phyloP scores from a whole-genome alignment of 1,140 invertebrate genomes.

The Lepidurus apus region DNA sequence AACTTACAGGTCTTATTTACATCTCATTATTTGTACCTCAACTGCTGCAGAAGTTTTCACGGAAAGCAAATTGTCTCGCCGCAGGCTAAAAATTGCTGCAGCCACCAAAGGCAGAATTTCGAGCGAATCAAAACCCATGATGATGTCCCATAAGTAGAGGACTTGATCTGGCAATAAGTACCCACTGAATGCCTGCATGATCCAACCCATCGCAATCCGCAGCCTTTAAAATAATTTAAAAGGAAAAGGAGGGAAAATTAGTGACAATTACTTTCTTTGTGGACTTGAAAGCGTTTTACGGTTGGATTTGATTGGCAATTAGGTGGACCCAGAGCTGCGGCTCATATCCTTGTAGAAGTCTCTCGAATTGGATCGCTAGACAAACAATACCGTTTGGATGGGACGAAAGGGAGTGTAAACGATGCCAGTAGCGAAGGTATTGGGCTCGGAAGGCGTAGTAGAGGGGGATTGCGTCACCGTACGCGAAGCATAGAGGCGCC shows the following conservation, averaged over 20 bases:
- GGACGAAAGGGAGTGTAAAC: slow-evolving; percentile 82
- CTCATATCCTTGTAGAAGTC: slow-evolving; percentile 83
- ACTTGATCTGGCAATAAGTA: slow-evolving; percentile 87
- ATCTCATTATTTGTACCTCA: slow-evolving; percentile 52
- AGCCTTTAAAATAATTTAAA: slow-evolving; percentile 35
- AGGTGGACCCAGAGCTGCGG: slow-evolving; percentile 86
- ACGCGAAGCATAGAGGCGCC: slow-evolving; percentile 89
- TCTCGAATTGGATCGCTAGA: slow-evolving; percentile 77
- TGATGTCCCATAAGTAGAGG: slow-evolving; percentile 83
- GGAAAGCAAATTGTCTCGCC: slow-evolving; percentile 86
- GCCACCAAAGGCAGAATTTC: slow-evolving; percentile 82
- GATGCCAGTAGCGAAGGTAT: slow-evolving; percentile 85
- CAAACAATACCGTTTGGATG: slow-evolving; percentile 80
- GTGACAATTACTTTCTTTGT: background rate
- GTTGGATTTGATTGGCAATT: slow-evolving; percentile 75
- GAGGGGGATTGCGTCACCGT: slow-evolving; percentile 75
- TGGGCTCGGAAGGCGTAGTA: slow-evolving; percentile 88
- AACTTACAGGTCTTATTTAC: background rate
- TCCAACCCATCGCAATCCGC: slow-evolving; percentile 66
- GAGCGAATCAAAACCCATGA: slow-evolving; percentile 84
- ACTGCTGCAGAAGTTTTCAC: slow-evolving; percentile 75
- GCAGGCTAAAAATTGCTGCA: slow-evolving; percentile 81
- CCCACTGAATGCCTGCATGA: slow-evolving; percentile 90
- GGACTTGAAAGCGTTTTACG: slow-evolving; percentile 60
- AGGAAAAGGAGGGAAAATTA: slow-evolving; percentile 11